These are phyloP conservation scores for Meandrina meandrites DNA, from an alignment of 92 coral and sea anemone genomes.

Conservation along the genomic window DNA sequence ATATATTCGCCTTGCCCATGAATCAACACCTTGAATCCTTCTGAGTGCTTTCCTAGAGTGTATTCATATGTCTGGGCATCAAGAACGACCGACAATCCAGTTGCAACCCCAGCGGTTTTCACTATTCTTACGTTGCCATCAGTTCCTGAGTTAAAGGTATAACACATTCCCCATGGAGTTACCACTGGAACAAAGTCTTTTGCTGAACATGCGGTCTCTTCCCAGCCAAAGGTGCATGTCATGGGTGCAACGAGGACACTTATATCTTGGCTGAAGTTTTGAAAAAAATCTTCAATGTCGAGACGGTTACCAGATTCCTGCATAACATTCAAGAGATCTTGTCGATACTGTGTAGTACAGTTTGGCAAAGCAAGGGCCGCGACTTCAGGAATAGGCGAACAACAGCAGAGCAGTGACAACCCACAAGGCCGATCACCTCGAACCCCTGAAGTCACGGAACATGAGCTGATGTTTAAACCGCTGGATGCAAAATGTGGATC, in stretches of 20 bases:
- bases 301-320: background rate
- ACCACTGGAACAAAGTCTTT: conserved; percentile 30
- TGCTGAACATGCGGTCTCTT: background rate
- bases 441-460: conserved; percentile 48
- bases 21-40: conserved; percentile 46
- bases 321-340: conserved; percentile 20
- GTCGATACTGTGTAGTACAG: conserved; percentile 26
- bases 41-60: conserved; percentile 31
- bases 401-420: conserved; percentile 50
- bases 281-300: conserved; percentile 19
- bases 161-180: conserved; percentile 43
- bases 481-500: conserved; percentile 38
- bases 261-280: conserved; percentile 32
- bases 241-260: background rate
- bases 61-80: conserved; percentile 31
- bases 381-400: background rate
- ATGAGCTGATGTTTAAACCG: conserved; percentile 45
- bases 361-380: background rate
- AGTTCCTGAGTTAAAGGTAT: conserved; percentile 55
- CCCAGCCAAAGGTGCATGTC: conserved; percentile 29
- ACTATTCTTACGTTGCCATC: conserved; percentile 2
- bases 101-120: conserved; percentile 21
- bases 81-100: conserved; percentile 32
- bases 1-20: conserved; percentile 52
- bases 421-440: conserved; percentile 54